Conservation (phyloP, 2,888 invertebrate species). For the Leucozona laternaria region DNA sequence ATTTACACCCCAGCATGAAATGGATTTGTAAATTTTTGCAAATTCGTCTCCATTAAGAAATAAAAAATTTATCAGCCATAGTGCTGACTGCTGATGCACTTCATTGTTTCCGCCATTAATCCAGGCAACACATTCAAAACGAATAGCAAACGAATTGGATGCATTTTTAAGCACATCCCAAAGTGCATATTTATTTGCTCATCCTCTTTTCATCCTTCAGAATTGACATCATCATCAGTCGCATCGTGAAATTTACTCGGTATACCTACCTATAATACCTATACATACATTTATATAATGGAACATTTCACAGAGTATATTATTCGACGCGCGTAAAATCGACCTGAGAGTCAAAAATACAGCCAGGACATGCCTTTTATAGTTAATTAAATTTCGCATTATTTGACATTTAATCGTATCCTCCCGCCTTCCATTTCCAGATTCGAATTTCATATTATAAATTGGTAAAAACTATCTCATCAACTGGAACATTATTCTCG, state of each 20-base stretch:
- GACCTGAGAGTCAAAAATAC: slow-evolving; percentile 31
- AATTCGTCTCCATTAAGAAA: slow-evolving; percentile 62
- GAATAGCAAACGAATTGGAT: slow-evolving; percentile 46
- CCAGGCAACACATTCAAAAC: slow-evolving; percentile 20
- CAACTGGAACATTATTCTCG: slow-evolving; percentile 73
- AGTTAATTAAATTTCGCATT: slow-evolving; percentile 67
- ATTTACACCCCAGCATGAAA: slow-evolving; percentile 50
- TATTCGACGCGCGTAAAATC: slow-evolving; percentile 47
- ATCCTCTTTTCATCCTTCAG: slow-evolving; percentile 4
- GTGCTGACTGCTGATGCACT: slow-evolving; percentile 54
- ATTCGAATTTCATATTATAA: neutral
- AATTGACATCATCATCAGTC: slow-evolving; percentile 9
- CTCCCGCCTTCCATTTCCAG: neutral
- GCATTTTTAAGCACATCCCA: slow-evolving; percentile 55
- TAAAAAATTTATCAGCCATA: slow-evolving; percentile 63
- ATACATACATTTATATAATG: too few relatives aligned
- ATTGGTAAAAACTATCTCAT: slow-evolving; percentile 69
- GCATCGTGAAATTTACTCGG: neutral
- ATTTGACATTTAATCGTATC: slow-evolving; percentile 58
- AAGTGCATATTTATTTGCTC: slow-evolving; percentile 37
- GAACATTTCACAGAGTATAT: slow-evolving; percentile 24
- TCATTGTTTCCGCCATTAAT: slow-evolving; percentile 46
- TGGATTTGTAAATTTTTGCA: slow-evolving; percentile 64
- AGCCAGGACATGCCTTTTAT: slow-evolving; percentile 25
- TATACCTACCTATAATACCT: too few relatives aligned